These are phyloP conservation scores for Amblyopsis hoosieri DNA, from an alignment of 2,797 vertebrate species.

Conservation along the genomic window DNA sequence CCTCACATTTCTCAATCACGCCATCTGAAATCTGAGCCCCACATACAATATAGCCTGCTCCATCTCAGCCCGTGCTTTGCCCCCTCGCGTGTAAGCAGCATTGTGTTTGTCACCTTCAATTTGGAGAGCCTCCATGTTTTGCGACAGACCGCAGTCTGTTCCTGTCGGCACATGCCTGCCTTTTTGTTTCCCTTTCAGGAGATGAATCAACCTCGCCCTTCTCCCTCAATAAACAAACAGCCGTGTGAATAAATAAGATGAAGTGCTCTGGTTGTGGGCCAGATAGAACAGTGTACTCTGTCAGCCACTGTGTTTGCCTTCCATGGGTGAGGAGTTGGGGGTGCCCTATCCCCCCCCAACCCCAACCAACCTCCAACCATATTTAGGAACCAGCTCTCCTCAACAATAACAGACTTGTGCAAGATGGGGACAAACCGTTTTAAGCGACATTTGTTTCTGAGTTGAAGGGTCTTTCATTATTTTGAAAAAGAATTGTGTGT, in stretches of 20 bases:
- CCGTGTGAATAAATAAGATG: conserved; percentile 74
- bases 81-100: conserved; percentile 64
- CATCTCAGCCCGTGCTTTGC: conserved; percentile 33
- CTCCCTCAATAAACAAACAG: conserved; percentile 75
- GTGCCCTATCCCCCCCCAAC: conserved; percentile 20
- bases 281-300: conserved; percentile 59
- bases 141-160: conserved; percentile 70
- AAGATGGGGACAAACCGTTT: conserved; percentile 31
- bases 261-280: conserved; percentile 61
- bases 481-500: conserved; percentile 25
- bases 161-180: conserved; percentile 46
- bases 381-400: conserved; percentile 48
- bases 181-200: conserved; percentile 65
- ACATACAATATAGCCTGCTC: conserved; percentile 24
- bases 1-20: conserved; percentile 54
- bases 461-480: conserved; percentile 15
- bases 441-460: conserved; percentile 30
- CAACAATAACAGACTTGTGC: conserved; percentile 46
- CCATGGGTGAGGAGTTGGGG: conserved; percentile 45
- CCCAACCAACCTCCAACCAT: conserved; percentile 16
- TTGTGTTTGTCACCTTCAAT: conserved; percentile 76
- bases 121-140: conserved; percentile 58
- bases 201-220: conserved; percentile 69
- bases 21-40: conserved; percentile 55
- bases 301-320: conserved; percentile 65